Evolutionary conservation across 2,113 vertebrate genomes (phyloP), one percentile per base, ranked within the genome.

Genomic region (Tetrao urogallus): DNA sequence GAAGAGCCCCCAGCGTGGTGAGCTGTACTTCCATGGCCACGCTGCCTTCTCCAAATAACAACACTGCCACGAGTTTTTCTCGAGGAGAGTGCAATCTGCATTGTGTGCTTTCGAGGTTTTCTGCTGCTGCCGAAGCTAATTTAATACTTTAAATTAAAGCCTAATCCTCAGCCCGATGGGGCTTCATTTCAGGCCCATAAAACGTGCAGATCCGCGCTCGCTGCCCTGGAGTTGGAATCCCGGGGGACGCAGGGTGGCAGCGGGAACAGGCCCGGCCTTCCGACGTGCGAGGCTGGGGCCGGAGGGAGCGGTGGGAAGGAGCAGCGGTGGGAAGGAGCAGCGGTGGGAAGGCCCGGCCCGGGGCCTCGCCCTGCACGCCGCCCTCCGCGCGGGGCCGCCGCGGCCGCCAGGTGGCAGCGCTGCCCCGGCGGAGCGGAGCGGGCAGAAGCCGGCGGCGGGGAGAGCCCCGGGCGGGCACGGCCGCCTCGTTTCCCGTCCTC

Each of bases 361-460:
- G 25, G 24, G 32, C 69, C 38, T 16, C 8, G 19, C 9, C 45
- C 11, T 8, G 9, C 43, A 32, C 21, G 48, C 30, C 25, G 24
- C 50, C 50, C 50, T 54, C 50, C 50, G 25, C 24, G 24, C 36
- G 19, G 19, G 28, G 22, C 42, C 50, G 50, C 50, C 50, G 32
- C 32, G 43, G 71, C 89, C 91, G 89, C 94, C 89, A 89, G 94
- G 83, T 95, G 91, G 89, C 92, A 72, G 42, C 75, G 88, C 91
- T 34, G 91, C 64, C 91, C 91, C 77, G 45, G 91, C 88, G 71
- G 84, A 90, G 79, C 58, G 7, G 58, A 7, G 40, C 28, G 18
- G 58, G 58, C 58, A 36, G n/a, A 22, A 22, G 34, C 58, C 58
- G 21, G 54, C 54, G 52, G 52, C 25, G 16, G 28, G 54, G 30